A percentile compares a stretch with the other conserved stretches of the same genome.
Evolutionary conservation across 2,797 vertebrate species (phyloP).

Genomic region (Podargus strigoides): DNA sequence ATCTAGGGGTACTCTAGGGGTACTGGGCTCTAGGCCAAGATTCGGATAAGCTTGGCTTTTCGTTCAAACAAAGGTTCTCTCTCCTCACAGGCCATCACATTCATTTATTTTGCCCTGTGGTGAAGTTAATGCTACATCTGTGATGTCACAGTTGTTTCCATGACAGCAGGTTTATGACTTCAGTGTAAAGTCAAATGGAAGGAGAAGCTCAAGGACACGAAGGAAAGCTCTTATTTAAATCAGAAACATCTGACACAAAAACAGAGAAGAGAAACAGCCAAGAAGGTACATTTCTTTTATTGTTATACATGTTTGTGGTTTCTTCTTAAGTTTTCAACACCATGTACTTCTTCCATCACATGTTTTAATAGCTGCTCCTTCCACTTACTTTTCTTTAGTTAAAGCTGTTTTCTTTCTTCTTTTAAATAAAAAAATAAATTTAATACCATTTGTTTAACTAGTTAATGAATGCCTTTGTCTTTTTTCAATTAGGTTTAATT

Average conservation of each 20-base stretch:
- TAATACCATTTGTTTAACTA: constrained; percentile 41
- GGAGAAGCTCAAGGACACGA: constrained; percentile 21
- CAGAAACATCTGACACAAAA: constrained; percentile 47
- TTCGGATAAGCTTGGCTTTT: constrained; percentile 26
- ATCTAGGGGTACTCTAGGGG: background rate
- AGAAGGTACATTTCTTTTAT: constrained; percentile 37
- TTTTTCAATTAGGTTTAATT: constrained; percentile 61
- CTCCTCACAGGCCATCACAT: constrained; percentile 23
- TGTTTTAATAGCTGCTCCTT: constrained; percentile 22
- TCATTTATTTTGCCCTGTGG: constrained; percentile 51
- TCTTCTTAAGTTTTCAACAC: constrained; percentile 33
- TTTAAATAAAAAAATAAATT: constrained; percentile 33
- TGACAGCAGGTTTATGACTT: constrained; percentile 47
- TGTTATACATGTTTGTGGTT: constrained; percentile 33
- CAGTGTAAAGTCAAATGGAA: constrained; percentile 29
- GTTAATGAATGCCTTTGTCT: constrained; percentile 20
- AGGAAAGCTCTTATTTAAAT: constrained; percentile 32
- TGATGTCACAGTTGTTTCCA: constrained; percentile 53
- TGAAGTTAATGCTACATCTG: constrained; percentile 40
- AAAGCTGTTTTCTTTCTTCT: constrained; percentile 32
- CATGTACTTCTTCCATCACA: background rate
- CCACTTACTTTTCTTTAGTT: background rate
- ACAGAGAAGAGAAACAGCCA: background rate
- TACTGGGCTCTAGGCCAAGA: constrained; percentile 3
- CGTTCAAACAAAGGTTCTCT: constrained; percentile 51